Conservation (phyloP, 2,113 vertebrate species). For the Lonchura striata region DNA sequence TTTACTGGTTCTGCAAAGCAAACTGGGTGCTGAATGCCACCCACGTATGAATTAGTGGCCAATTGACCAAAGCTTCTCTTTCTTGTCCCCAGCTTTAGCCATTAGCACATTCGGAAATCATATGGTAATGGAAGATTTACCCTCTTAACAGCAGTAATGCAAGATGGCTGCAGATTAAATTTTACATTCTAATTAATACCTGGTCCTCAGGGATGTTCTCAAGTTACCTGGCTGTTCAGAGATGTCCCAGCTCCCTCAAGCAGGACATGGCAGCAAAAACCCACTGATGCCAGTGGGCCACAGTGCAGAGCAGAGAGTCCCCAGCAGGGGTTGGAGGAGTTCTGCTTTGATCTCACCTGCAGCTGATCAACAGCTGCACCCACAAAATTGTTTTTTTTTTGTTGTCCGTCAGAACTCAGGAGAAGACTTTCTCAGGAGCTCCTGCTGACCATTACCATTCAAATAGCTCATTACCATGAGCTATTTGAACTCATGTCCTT, state of each 20-base stretch:
- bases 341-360: neutral
- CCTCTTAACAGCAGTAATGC: neutral
- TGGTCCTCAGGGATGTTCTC: neutral
- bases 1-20: neutral
- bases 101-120: neutral
- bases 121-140: neutral
- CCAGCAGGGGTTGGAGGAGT: neutral
- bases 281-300: neutral
- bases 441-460: neutral
- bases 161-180: neutral
- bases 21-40: neutral
- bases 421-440: neutral
- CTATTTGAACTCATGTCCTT: accelerated
- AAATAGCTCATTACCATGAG: neutral
- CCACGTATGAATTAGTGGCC: neutral
- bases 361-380: neutral
- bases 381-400: neutral
- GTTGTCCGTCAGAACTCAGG: neutral
- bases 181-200: neutral
- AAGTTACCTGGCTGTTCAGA: neutral
- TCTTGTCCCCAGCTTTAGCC: neutral
- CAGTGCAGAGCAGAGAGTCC: neutral
- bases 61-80: neutral
- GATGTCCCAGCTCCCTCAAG: neutral
- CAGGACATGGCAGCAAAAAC: accelerated